Base-by-base conservation (phyloP, 2,113 vertebrate species). In the Pelusios castaneus region DNA sequence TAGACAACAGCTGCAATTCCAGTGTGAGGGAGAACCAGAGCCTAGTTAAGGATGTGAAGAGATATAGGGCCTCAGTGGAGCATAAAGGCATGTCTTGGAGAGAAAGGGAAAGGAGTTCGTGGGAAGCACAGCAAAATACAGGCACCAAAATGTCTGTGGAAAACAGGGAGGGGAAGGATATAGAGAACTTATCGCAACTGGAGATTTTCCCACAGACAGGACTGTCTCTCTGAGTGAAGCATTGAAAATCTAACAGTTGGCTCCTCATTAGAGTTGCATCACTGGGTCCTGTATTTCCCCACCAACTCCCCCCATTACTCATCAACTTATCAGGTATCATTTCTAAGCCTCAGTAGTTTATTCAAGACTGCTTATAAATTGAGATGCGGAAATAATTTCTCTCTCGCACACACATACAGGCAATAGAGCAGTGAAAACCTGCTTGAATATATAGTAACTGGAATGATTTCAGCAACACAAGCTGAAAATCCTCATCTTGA, bases 1-100 rank as follows among this genome's bases (percentile, higher is more conserved):
- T 24, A 91, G 94, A 75, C 45, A 92, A 47, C 90, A 97, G 84
- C 95, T 94, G 80, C 63, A 88, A 49, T 49, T 95, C 38, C 81
- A 83, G 43, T 49, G 45, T 19, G 1, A 58, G 91, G 41, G 88
- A 41, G 67, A 87, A 60, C 56, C 55, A 81, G 89, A 93, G 78
- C 27, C 85, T 85, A 60, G 75, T 93, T 91, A 77, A 83, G 1
- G 0, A 41, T 79, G 1, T 43, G 25, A 86, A 93, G 80, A 52
- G 80, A 34, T 78, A 34, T 56, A 76, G 67, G 88, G 22, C 87
- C 67, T 56, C 0, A 12, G 21, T 91, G 79, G 55, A n/a, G 84
- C 84, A 60, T 83, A 75, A 79, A 93, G n/a, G 0, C 0, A 76
- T 88, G 63, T 24, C 31, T 51, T 43, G 73, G 67, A 43, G 82